Evolutionary conservation across 2,888 invertebrate genomes (phyloP), one percentile per base, ranked within the genome.

Genomic region (Heteropelma amictum): DNA sequence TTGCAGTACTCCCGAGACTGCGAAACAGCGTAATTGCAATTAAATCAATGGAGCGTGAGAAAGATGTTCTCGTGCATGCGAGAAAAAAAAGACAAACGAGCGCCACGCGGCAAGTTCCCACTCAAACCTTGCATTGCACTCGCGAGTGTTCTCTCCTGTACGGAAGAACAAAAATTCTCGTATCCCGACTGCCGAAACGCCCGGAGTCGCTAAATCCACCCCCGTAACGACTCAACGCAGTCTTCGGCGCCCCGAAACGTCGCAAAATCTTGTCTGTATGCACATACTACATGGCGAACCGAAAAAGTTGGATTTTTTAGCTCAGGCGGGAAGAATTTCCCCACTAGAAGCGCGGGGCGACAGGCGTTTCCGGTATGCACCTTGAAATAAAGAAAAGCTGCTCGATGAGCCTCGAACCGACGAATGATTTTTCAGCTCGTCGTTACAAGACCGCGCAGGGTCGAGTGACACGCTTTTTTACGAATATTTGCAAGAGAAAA

Each of bases 41-140:
- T 77, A 73, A 77, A 76, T 79, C 71, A 60, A 71, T 65, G 58
- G 74, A 71, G 71, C 76, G 76, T 77, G 77, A 76, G 77, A 77
- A 77, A 76, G 76, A 68, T 17, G 23, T 64, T 64, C 45, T 56
- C 58, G 47, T 68, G 61, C 51, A 76, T 67, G 61, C 17, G 58
- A 14, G 8, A 42, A 23, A 19, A 28, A 42, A 14, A 19, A 71
- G 54, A 79, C 77, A 79, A 77, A 75, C 65, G 71, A 53, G 30
- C 30, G 30, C 30, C 1, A 30, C 30, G 61, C 21, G 17, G 14
- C 47, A 45, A 6, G 42, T 10, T 21, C 19, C 10, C 28, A 12
- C 28, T 56, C 54, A 58, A 33, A 65, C 35, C 30, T 30, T 30
- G 51, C 17, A 19, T 30, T 28, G 51, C 30, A 28, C 8, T 7